These are phyloP conservation scores for Pocillopora meandrina DNA, from an alignment of 92 coral and sea anemone genomes.

Conservation along the genomic window DNA sequence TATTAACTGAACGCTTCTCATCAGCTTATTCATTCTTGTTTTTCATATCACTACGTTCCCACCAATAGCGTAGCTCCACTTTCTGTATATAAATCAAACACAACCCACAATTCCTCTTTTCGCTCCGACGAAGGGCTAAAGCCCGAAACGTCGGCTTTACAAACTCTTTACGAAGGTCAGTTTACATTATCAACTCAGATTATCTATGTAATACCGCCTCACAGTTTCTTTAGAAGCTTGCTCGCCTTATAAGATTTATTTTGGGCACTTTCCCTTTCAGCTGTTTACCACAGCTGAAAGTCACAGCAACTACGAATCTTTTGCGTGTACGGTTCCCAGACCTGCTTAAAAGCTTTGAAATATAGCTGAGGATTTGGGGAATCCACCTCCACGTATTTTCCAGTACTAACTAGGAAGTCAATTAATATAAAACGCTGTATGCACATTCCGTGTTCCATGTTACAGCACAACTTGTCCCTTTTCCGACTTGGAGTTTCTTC, in stretches of 20 bases:
- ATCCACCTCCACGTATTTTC: constrained; percentile 1
- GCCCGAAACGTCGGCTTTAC: too few species aligned
- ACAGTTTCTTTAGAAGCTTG: not conserved
- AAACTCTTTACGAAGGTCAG: too few species aligned
- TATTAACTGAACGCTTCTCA: too few species aligned
- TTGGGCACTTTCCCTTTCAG: not conserved
- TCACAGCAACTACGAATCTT: constrained; percentile 34
- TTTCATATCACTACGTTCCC: too few species aligned
- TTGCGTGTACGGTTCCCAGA: constrained; percentile 23
- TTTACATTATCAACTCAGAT: too few species aligned
- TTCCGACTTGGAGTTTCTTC: not conserved
- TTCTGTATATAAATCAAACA: too few species aligned
- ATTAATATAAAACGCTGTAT: constrained; percentile 14
- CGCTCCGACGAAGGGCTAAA: too few species aligned
- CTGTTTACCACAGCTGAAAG: constrained; percentile 7
- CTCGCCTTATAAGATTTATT: not conserved
- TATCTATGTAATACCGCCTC: too few species aligned
- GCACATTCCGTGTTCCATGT: constrained; percentile 12
- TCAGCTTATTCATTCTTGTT: too few species aligned
- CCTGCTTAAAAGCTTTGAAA: constrained; percentile 23
- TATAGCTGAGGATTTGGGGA: not conserved
- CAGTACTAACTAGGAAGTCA: constrained; percentile 22
- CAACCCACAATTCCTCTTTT: too few species aligned
- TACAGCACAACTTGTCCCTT: not conserved
- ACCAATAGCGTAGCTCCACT: too few species aligned